Evolutionary conservation across 1,140 invertebrate species (phyloP).

Genomic region (Heliothis virescens): DNA sequence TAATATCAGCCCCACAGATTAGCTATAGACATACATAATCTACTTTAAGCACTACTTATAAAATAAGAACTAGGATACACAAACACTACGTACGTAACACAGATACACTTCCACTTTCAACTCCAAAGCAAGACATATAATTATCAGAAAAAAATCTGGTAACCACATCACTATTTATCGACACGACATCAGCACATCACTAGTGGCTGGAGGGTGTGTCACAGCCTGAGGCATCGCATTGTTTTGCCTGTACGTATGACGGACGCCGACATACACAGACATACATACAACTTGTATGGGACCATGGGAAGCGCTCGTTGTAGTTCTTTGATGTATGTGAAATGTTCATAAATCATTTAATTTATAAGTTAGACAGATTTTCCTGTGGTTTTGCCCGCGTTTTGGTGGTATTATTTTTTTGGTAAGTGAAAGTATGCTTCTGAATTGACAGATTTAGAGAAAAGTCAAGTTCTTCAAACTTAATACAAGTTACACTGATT

Average conservation of each 20-base stretch:
- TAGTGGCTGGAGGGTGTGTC: constrained; percentile 74
- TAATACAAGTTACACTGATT: no score
- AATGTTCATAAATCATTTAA: constrained; percentile 16
- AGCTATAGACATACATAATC: no score
- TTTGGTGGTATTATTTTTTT: neutral
- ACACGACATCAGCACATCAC: constrained; percentile 66
- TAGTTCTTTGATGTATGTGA: constrained; percentile 22
- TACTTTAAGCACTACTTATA: no score
- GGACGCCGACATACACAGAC: constrained; percentile 62
- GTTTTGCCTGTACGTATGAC: constrained; percentile 81
- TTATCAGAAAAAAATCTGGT: neutral
- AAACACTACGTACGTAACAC: neutral
- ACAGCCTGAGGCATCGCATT: constrained; percentile 74
- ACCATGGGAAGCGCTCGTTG: constrained; percentile 65
- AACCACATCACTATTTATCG: constrained; percentile 67
- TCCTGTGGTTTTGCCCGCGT: neutral
- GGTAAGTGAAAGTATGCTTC: neutral
- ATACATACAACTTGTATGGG: constrained; percentile 59
- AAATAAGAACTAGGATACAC: no score
- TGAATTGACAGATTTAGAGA: no score
- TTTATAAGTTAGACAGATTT: neutral
- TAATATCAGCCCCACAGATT: no score
- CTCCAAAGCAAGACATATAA: neutral
- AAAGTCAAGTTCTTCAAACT: no score
- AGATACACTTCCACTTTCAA: neutral